phyloP scores from a whole-genome alignment of 1,140 invertebrate species.

The Meloidogyne chitwoodi region DNA sequence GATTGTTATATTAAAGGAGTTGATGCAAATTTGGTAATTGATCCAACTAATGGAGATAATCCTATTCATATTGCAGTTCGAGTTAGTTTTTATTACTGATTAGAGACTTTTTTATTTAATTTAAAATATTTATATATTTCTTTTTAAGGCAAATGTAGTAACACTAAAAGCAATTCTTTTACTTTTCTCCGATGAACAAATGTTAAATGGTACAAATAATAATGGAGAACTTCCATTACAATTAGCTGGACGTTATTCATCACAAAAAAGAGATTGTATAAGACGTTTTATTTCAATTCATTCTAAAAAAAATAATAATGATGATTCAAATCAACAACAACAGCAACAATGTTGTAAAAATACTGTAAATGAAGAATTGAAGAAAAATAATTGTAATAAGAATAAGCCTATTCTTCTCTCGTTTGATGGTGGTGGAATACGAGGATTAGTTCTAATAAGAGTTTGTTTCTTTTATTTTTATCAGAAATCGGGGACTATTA shows the following conservation, averaged over 20 bases:
- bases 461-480: not conserved
- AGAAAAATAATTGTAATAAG: not conserved
- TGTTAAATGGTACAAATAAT: not conserved
- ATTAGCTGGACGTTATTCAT: not conserved
- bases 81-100: not conserved
- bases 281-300: not conserved
- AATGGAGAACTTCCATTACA: not conserved
- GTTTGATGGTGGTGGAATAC: not conserved
- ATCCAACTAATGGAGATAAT: conserved; percentile 17
- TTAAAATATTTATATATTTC: no score
- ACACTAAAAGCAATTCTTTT: not conserved
- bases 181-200: not conserved
- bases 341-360: not conserved
- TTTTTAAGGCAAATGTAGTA: not conserved
- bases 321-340: not conserved
- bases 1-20: not conserved
- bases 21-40: not conserved
- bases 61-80: conserved; percentile 28
- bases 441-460: not conserved
- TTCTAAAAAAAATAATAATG: not conserved
- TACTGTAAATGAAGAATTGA: not conserved
- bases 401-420: conserved; percentile 1
- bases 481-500: not conserved
- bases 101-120: not conserved
- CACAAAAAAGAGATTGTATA: not conserved